Conservation (phyloP, 1,140 invertebrate genomes). For the Brachionus manjavacas region DNA sequence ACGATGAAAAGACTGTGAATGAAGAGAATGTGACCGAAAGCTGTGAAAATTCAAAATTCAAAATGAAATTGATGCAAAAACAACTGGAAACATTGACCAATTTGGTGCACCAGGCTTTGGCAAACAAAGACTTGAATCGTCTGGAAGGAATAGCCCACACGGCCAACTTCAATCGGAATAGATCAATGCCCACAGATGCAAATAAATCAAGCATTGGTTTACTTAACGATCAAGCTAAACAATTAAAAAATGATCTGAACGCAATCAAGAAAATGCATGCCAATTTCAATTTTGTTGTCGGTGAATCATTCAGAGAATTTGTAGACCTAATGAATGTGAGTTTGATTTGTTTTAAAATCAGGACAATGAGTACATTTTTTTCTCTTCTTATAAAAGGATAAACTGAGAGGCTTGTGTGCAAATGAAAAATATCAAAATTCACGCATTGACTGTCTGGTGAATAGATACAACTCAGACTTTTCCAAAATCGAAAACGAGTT, state of each 20-base stretch:
- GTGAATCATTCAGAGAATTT: conserved; percentile 81
- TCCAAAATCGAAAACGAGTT: conserved; percentile 82
- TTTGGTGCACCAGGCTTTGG: conserved; percentile 19
- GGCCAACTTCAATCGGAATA: conserved; percentile 1
- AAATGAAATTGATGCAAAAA: conserved; percentile 38
- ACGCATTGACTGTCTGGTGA: conserved; percentile 69
- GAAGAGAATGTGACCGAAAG: not conserved
- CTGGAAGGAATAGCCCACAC: conserved; percentile 2
- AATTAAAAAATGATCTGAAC: conserved; percentile 77
- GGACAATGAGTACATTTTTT: conserved; percentile 43
- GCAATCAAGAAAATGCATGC: conserved; percentile 80
- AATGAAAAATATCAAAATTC: conserved; percentile 64
- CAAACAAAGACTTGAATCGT: conserved; percentile 26
- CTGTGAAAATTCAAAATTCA: not conserved
- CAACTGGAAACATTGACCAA: conserved; percentile 35
- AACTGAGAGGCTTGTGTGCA: conserved; percentile 61
- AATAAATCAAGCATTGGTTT: conserved; percentile 60
- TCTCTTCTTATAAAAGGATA: conserved; percentile 46
- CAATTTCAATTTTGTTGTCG: conserved; percentile 78
- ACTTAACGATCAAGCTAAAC: conserved; percentile 81
- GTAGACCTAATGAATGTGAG: conserved; percentile 58
- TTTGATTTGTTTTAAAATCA: not conserved
- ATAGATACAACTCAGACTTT: conserved; percentile 84
- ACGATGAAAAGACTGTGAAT: conserved; percentile 31
- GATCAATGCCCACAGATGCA: not conserved